phyloP scores from a whole-genome alignment of 1,140 invertebrate genomes.

The Papilio polytes region DNA sequence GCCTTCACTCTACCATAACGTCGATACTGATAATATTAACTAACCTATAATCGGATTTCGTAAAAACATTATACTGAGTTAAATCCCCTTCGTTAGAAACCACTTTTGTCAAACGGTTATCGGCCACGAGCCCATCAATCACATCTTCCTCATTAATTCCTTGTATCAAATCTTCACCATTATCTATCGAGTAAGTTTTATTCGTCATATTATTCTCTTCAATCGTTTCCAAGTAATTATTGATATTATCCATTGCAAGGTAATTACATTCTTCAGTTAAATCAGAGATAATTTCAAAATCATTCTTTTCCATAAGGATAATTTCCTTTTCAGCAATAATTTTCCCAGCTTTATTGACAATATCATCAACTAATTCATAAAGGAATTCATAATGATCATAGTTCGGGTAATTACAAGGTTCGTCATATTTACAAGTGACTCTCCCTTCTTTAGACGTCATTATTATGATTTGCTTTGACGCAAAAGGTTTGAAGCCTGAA shows the following conservation, averaged over 20 bases:
- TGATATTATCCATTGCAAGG: constrained; percentile 43
- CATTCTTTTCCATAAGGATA: constrained; percentile 46
- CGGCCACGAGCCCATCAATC: constrained; percentile 47
- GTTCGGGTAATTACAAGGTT: constrained; percentile 35
- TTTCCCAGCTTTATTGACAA: constrained; percentile 62
- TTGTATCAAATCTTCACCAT: constrained; percentile 50
- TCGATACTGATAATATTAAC: no score
- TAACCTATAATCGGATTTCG: not conserved
- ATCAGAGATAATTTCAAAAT: constrained; percentile 62
- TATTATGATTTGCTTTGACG: constrained; percentile 68
- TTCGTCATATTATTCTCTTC: constrained; percentile 56
- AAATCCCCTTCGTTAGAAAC: constrained; percentile 2
- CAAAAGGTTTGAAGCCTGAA: constrained; percentile 71
- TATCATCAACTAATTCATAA: constrained; percentile 55
- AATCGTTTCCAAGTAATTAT: constrained; percentile 63
- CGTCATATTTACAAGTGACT: constrained; percentile 55
- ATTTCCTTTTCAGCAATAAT: constrained; percentile 40
- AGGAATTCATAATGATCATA: constrained; percentile 47
- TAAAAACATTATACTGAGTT: not conserved
- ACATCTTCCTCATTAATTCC: constrained; percentile 49
- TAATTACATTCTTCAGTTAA: constrained; percentile 48
- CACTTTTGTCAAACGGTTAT: constrained; percentile 42
- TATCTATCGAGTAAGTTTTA: constrained; percentile 44
- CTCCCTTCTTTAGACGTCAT: constrained; percentile 61
- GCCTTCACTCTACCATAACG: no score